Evolutionary conservation across 2,888 invertebrate genomes (phyloP), one percentile per base, ranked within the genome.

Genomic region (Corythucha ciliata): DNA sequence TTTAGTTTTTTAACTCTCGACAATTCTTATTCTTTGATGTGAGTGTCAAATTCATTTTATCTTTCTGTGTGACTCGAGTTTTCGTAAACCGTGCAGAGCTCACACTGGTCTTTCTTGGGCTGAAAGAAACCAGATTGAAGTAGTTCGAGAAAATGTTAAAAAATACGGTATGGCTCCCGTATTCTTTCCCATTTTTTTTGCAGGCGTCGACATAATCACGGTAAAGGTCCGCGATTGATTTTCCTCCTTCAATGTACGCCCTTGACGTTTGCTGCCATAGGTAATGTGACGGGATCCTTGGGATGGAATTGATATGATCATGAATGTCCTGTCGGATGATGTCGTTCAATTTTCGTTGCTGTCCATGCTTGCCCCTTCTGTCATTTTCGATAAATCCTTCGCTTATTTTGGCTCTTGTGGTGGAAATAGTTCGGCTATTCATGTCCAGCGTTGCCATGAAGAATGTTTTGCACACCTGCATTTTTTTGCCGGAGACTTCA

Each of bases 281-380:
- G 39, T 60, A 60, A 49, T 59, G 59, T 22, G 33, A 34, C 27
- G 21, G 24, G 7, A 48, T 16, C 25, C 48, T 7, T 10, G 48
- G 48, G 18, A 48, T 48, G 3, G 48, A 48, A 14, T 48, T 26
- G 3, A 48, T 48, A 12, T 48, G 48, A 10, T 16, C 26, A n/a
- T 40, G 34, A 14, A 47, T 22, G 22, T 47, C 47, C 3, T 36
- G 12, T 16, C 26, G 26, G 2, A 36, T 20, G 2, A 8, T 14
- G 3, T 47, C 47, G 12, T 26, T 25, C 12, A 47, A 26, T 47
- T 34, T 47, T 3, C 14, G 6, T 10, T 47, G 36, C 2, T 47
- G 33, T 1, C 14, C 26, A 25, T 47, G 47, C 18, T 4, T 36
- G 21, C 36, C 47, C 12, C 47, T 22, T 5, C 14, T 26, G 25